Conservation (phyloP, 2,113 vertebrate species). For the Phalacrocorax carbo region DNA sequence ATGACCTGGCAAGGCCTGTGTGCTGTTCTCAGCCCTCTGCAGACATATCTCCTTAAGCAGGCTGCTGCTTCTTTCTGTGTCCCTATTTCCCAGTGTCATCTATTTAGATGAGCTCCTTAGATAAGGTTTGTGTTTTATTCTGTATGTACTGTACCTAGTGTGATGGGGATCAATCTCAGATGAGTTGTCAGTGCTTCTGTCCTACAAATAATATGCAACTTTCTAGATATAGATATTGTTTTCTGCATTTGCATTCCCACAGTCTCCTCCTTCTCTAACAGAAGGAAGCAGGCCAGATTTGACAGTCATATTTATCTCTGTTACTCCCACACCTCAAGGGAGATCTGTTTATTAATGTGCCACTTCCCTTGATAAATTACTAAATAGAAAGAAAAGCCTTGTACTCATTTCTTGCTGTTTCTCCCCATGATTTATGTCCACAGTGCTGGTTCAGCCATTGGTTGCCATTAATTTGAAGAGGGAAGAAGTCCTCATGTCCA, state of each 20-base stretch:
- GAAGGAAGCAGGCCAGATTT: slow-evolving; percentile 78
- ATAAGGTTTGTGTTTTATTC: neutral
- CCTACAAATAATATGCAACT: neutral
- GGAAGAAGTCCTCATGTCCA: slow-evolving; percentile 40
- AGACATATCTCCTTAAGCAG: neutral
- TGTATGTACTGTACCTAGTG: neutral
- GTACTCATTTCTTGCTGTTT: slow-evolving; percentile 82
- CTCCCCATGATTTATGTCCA: slow-evolving; percentile 80
- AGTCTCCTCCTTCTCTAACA: slow-evolving; percentile 66
- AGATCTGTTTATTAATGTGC: slow-evolving; percentile 88
- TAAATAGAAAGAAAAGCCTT: slow-evolving; percentile 86
- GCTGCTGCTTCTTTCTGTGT: neutral
- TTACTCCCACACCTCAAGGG: slow-evolving; percentile 83
- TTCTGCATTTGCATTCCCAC: slow-evolving; percentile 72
- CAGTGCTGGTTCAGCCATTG: slow-evolving; percentile 36
- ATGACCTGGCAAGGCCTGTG: neutral
- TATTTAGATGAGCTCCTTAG: neutral
- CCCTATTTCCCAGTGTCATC: neutral
- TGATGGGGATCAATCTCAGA: neutral
- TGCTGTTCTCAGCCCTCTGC: neutral
- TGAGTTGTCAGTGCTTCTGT: slow-evolving; percentile 34
- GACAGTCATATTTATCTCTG: slow-evolving; percentile 84
- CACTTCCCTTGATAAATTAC: slow-evolving; percentile 89
- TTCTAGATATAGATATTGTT: slow-evolving; percentile 34
- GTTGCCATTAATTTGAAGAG: slow-evolving; percentile 65